Evolutionary conservation across 2,888 invertebrate species (phyloP), one percentile per base, ranked within the genome.

Genomic region (Trissolcus japonicus): DNA sequence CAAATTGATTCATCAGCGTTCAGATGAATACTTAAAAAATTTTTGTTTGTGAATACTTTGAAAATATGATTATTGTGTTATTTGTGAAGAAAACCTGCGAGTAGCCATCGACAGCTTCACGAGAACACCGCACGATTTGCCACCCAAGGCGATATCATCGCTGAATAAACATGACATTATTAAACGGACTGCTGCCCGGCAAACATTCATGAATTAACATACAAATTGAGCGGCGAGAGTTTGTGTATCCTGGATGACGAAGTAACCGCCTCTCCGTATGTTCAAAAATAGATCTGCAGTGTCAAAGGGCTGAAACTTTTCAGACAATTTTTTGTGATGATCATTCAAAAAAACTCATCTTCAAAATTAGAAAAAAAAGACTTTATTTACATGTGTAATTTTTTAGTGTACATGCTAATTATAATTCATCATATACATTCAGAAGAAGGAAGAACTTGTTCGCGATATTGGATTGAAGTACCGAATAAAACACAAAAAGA

Each of bases 151-250:
- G 85, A 87, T 88, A 88, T 87, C 85, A 87, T 87, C 87, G 85
- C 87, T 88, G 88, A 88, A 88, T 88, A 88, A 88, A 88, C 88
- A 88, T 88, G 87, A 88, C 88, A 88, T 88, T 88, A 88, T 88
- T 88, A 88, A 88, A 87, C 87, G 87, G 83, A 86, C 87, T 86
- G 85, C 85, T 85, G 87, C 82, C 85, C 86, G 83, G 84, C 86
- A 86, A 88, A 87, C 87, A 85, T 85, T 86, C 84, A 83, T 83
- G 84, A 87, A 88, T 88, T 88, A 88, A 88, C 88, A 88, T 88
- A 88, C 88, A 88, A 88, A 88, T 88, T 88, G 88, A 88, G 87
- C 86, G 84, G 82, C 85, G 85, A 84, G 81, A 81, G 82, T 79
- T 74, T 76, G 80, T 79, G 75, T 79, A 79, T 76, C 78, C 76